Conservation (phyloP, 2,888 invertebrate genomes). For the Drosophila percnosoma region DNA sequence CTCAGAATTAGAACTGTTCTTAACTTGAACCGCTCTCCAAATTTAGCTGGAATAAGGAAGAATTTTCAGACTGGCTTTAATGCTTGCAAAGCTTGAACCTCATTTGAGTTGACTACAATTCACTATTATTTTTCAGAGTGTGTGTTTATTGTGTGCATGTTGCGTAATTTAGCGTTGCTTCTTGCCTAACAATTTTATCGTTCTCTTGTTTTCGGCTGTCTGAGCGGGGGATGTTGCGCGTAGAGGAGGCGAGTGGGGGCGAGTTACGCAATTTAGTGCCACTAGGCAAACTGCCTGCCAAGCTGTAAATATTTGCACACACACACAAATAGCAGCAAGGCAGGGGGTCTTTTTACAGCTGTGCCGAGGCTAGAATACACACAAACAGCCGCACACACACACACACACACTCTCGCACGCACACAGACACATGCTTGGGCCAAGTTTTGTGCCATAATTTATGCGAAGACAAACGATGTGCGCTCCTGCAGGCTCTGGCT, state of each 20-base stretch:
- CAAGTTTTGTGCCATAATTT: constrained; percentile 60
- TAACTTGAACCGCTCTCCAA: neutral
- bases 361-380: constrained; percentile 39
- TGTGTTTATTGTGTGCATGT: constrained; percentile 47
- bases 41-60: neutral
- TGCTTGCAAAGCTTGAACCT: neutral
- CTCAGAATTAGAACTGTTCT: neutral
- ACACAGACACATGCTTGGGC: neutral
- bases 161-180: constrained; percentile 70
- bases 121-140: constrained; percentile 6
- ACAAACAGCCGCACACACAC: constrained; percentile 8
- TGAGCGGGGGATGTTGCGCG: neutral
- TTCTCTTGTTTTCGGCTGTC: constrained; percentile 30
- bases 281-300: constrained; percentile 43
- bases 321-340: constrained; percentile 13
- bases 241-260: neutral
- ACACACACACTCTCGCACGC: neutral
- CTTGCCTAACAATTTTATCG: constrained; percentile 76
- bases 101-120: neutral
- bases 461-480: constrained; percentile 68
- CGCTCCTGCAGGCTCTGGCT: constrained; percentile 17
- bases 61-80: neutral
- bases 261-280: constrained; percentile 56
- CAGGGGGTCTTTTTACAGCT: constrained; percentile 53
- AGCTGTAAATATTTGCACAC: constrained; percentile 62